phyloP scores from a whole-genome alignment of 1,140 invertebrate species.

The Anastatus disparis region DNA sequence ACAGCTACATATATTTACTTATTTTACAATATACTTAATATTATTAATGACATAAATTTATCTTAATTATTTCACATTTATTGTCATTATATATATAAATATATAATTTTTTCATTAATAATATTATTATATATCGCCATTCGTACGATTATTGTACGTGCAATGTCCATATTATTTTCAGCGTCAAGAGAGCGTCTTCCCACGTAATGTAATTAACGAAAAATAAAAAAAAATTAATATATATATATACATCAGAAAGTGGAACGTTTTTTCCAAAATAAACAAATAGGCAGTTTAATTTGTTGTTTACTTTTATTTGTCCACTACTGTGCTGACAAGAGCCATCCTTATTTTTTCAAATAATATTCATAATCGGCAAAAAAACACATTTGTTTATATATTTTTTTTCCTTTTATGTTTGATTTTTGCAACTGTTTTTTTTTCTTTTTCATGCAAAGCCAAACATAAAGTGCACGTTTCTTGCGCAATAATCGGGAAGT shows the following conservation, averaged over 20 bases:
- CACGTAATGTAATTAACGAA: conserved; percentile 5
- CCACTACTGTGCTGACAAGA: background rate
- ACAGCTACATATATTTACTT: conserved; percentile 11
- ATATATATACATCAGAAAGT: background rate
- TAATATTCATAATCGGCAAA: no score
- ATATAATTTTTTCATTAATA: no score
- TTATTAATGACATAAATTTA: conserved; percentile 3
- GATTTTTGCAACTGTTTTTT: background rate
- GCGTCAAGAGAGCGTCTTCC: conserved; percentile 17
- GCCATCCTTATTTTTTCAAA: background rate
- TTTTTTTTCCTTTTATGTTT: background rate
- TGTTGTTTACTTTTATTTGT: conserved; percentile 10
- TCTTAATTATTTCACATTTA: background rate
- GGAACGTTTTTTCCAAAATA: conserved; percentile 36
- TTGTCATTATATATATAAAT: no score
- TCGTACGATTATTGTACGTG: background rate
- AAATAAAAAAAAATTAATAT: background rate
- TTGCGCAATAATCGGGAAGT: conserved; percentile 14
- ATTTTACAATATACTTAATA: conserved; percentile 27
- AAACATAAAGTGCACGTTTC: background rate
- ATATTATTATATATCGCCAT: conserved; percentile 1
- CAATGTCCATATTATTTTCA: conserved; percentile 7
- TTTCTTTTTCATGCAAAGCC: background rate
- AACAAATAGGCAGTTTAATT: conserved; percentile 23
- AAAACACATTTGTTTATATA: background rate